Evolutionary conservation across 2,888 invertebrate species (phyloP).

Genomic region (Synergus japonicus): DNA sequence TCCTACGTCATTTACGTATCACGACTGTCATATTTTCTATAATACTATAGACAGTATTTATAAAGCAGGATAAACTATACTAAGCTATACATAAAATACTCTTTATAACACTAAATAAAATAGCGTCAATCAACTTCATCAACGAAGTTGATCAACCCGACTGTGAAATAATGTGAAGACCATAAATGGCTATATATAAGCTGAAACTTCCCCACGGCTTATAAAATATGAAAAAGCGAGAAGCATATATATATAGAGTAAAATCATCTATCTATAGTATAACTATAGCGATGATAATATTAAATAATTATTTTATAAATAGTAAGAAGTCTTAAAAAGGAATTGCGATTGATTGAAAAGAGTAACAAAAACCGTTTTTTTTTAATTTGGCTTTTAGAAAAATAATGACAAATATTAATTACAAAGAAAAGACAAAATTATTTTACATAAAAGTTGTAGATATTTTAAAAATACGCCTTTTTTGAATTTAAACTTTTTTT

Average conservation of each 20-base stretch:
- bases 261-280: conserved; percentile 64
- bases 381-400: too few species aligned
- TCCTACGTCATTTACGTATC: conserved; percentile 73
- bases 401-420: too few species aligned
- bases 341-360: conserved; percentile 60
- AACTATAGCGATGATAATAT: conserved; percentile 49
- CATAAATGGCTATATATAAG: neutral
- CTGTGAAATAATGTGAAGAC: conserved; percentile 1
- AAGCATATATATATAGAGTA: conserved; percentile 44
- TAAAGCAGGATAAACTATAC: conserved; percentile 71
- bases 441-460: too few species aligned
- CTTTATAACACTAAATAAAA: conserved; percentile 50
- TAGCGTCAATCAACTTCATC: conserved; percentile 46
- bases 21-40: conserved; percentile 75
- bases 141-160: conserved; percentile 25
- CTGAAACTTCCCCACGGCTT: neutral
- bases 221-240: conserved; percentile 46
- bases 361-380: neutral
- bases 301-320: conserved; percentile 67
- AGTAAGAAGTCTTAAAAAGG: conserved; percentile 74
- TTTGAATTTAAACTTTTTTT: too few species aligned
- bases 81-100: conserved; percentile 53
- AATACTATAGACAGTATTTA: conserved; percentile 77
- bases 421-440: too few species aligned
- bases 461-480: too few species aligned